These are phyloP conservation scores for Drosophila miranda DNA, from an alignment of 1,140 invertebrate species.

Conservation along the genomic window DNA sequence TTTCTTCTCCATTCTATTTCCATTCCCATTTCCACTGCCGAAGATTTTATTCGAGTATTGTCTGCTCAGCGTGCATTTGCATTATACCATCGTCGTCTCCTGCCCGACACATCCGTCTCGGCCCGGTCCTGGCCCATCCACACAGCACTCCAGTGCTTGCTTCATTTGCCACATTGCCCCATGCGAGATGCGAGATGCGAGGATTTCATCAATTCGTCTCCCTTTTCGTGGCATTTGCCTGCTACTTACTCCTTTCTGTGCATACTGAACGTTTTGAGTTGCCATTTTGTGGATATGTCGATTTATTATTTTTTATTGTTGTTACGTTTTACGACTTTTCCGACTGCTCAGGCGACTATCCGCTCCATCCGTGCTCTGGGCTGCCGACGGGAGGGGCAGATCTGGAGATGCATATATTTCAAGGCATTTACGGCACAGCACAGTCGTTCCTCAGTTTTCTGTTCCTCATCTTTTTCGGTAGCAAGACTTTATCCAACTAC, in stretches of 20 bases:
- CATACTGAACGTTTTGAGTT: constrained; percentile 65
- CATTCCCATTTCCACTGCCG: constrained; percentile 15
- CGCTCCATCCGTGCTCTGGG: neutral
- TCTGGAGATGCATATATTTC: constrained; percentile 50
- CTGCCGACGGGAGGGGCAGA: constrained; percentile 40
- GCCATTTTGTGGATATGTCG: constrained; percentile 81
- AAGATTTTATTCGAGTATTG: constrained; percentile 38
- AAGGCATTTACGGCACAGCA: constrained; percentile 50
- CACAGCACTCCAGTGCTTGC: constrained; percentile 41
- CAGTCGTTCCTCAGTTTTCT: constrained; percentile 4
- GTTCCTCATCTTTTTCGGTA: constrained; percentile 43
- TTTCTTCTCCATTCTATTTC: constrained; percentile 45
- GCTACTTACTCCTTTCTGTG: constrained; percentile 58
- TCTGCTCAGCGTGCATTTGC: constrained; percentile 46
- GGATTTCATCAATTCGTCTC: constrained; percentile 51
- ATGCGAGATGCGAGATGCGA: constrained; percentile 2
- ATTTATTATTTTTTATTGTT: constrained; percentile 82
- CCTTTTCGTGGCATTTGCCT: constrained; percentile 35
- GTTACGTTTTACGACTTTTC: constrained; percentile 80
- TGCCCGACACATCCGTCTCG: neutral
- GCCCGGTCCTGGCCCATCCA: constrained; percentile 1
- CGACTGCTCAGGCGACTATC: constrained; percentile 3
- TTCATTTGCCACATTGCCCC: constrained; percentile 67
- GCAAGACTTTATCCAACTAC: constrained; percentile 31
- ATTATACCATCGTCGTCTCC: constrained; percentile 7